Evolutionary conservation across 2,797 vertebrate species (phyloP), one percentile per base, ranked within the genome.

Genomic region (Serranus cabrilla): DNA sequence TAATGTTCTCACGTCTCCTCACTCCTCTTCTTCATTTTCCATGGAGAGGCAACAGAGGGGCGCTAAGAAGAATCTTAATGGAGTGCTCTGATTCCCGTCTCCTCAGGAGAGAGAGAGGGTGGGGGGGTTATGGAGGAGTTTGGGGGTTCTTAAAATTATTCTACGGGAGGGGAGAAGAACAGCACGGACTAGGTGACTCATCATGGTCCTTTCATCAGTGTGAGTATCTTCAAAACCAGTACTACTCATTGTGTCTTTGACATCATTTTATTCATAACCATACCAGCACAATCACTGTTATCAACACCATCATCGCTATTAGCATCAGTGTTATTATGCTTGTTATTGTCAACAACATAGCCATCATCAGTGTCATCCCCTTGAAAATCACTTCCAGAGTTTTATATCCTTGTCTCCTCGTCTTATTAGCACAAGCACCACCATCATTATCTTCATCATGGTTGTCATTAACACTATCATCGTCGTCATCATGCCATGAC

Each of bases 1-100:
- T 88, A 85, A 91, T 83, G 81, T 82, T 70, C 84, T 87, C 74
- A 74, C 78, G 60, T 78, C 62, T 81, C 72, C 51, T 57, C 76
- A 72, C 16, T 43, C 31, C 39, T 37, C 25, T 57, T 64, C 71
- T 76, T 87, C 73, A 74, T 87, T 80, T 86, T 76, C 79, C 76
- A 81, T 27, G 54, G 79, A 85, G 82, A 77, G 60, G 77, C 56
- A 65, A 80, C 74, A 76, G 74, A 76, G 46, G 23, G 47, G 71
- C 70, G 62, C 58, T 63, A 85, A 50, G 83, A 62, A 49, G 83
- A 84, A 83, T 87, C 57, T 71, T 88, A 86, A 90, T 83, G 69
- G 76, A 82, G 76, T 65, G 58, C 68, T 73, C 71, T 23, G 72
- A 71, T 58, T 81, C 69, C 70, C 60, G 43, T 39, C 71, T 85